Evolutionary conservation across 2,113 vertebrate species (phyloP), one percentile per base, ranked within the genome.

Genomic region (Etheostoma spectabile): DNA sequence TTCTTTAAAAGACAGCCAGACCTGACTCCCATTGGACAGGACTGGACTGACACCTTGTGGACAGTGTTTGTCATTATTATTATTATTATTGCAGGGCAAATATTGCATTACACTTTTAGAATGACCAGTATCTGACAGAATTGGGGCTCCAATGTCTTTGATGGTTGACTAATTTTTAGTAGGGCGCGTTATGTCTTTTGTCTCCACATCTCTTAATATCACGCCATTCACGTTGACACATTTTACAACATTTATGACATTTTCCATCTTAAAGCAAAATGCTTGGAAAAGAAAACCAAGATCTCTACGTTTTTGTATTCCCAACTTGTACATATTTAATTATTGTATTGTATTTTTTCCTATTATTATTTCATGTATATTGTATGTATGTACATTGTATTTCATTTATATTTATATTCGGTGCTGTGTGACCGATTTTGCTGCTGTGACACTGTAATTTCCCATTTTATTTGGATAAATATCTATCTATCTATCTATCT

Each of bases 41-140:
- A 57, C 76, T 13, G 46, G 73, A 62, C 85, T 86, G 90, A 85
- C 92, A 89, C 68, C 92, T 90, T 35, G 92, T 88, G 93, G 90
- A 46, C 21, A 35, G 0, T 4, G 7, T n/a, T 8, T 55, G 70
- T 61, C 48, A 83, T n/a, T 59, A 3, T 21, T 12, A 3, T n/a
- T n/a, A n/a, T n/a, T n/a, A n/a, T 27, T 27, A 2, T 74, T 79
- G 48, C 24, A 57, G 45, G 18, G 11, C 42, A 4, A 52, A 5
- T 24, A 5, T 45, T 24, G 38, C 53, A 11, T 38, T 14, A 19
- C 33, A 61, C 33, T 42, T 68, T 38, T 16, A 48, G n/a, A 2
- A 22, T 63, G 21, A 51, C 22, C 5, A 49, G 10, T 18, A 6
- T 0, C 33, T 35, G 59, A 69, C 6, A 0, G 64, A 49, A 62